Evolutionary conservation across 2,797 vertebrate species (phyloP).

Genomic region (Muscicapa striata): DNA sequence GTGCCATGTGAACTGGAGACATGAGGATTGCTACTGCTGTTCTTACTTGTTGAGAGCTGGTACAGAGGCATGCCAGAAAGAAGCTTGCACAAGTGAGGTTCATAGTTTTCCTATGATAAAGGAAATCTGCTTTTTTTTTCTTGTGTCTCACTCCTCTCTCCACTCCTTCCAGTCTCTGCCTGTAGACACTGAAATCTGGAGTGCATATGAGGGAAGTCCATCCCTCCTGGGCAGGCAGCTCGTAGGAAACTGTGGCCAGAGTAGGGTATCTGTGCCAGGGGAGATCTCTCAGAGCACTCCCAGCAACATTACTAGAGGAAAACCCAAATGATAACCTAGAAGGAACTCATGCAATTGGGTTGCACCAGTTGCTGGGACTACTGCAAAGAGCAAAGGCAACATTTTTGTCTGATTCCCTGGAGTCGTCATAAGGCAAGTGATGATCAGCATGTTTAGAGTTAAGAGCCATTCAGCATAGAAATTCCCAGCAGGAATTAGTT

Average conservation of each 20-base stretch:
- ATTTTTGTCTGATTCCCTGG: neutral
- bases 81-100: neutral
- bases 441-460: neutral
- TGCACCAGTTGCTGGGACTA: neutral
- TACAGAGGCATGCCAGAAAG: neutral
- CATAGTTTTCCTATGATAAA: neutral
- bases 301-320: neutral
- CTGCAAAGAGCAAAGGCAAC: neutral
- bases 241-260: neutral
- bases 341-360: neutral
- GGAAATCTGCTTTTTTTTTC: neutral
- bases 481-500: neutral
- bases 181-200: neutral
- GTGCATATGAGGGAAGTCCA: neutral
- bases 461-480: neutral
- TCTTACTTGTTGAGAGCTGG: neutral
- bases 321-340: neutral
- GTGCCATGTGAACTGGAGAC: neutral
- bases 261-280: neutral
- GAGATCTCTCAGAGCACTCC: neutral
- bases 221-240: neutral
- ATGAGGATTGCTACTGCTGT: neutral
- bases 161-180: neutral
- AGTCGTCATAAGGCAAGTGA: neutral
- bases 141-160: neutral